Conservation (phyloP, 2,113 vertebrate species). For the Silurus asotus region DNA sequence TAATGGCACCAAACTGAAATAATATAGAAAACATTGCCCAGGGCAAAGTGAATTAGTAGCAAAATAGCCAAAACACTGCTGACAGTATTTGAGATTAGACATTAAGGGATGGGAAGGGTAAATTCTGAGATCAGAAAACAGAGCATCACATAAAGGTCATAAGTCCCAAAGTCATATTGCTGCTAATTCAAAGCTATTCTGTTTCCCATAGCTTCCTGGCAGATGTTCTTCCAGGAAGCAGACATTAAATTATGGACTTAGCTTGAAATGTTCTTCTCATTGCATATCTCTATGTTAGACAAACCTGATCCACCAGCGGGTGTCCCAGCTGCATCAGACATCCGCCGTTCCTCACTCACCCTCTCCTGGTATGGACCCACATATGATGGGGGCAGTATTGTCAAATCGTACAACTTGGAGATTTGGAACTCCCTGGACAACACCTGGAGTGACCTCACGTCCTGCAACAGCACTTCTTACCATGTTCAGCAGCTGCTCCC, state of each 20-base stretch:
- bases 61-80: neutral
- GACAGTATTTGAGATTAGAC: constrained; percentile 1
- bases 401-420: constrained; percentile 93
- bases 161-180: neutral
- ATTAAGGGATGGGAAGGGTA: neutral
- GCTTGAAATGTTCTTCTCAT: neutral
- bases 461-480: constrained; percentile 95
- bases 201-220: neutral
- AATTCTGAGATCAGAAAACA: neutral
- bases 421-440: constrained; percentile 86
- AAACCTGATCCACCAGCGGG: constrained; percentile 94
- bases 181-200: neutral
- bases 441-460: constrained; percentile 86
- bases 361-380: constrained; percentile 97
- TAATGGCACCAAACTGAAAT: neutral
- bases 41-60: neutral
- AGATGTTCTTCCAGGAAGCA: neutral
- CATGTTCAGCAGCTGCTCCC: constrained; percentile 83
- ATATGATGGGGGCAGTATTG: constrained; percentile 91
- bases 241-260: neutral
- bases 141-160: neutral
- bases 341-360: constrained; percentile 85
- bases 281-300: constrained; percentile 68
- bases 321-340: constrained; percentile 86
- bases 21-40: neutral